Conservation (phyloP, 2,888 invertebrate genomes). For the Hypolimnas misippus region DNA sequence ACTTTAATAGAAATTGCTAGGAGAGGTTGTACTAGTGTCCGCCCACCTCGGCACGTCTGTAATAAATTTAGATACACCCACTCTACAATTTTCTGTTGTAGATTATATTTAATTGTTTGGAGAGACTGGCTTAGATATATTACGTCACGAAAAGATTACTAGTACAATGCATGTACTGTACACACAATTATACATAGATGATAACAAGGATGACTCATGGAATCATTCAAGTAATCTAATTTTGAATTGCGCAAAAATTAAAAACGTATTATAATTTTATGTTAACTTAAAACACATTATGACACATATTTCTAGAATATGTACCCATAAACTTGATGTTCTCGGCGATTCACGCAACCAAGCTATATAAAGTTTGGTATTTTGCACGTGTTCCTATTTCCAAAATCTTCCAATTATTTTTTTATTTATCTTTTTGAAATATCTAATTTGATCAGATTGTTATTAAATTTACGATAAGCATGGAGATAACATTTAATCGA, state of each 20-base stretch:
- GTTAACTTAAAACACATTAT: too few species aligned
- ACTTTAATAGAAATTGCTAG: slow-evolving; percentile 36
- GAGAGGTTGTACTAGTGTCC: slow-evolving; percentile 27
- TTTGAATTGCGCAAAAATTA: slow-evolving; percentile 9
- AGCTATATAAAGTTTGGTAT: neutral
- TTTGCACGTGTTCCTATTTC: neutral
- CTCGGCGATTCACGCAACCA: neutral
- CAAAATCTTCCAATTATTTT: neutral
- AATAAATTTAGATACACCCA: slow-evolving; percentile 63
- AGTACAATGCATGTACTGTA: slow-evolving; percentile 3
- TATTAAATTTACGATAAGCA: neutral
- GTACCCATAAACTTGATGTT: neutral
- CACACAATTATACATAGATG: neutral
- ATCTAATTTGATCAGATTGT: neutral
- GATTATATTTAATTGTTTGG: neutral
- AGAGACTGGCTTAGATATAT: neutral
- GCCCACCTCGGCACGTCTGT: slow-evolving; percentile 45
- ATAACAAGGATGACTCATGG: slow-evolving; percentile 5
- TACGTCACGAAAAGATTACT: slow-evolving; percentile 1
- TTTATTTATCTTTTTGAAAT: neutral
- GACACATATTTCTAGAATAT: too few species aligned
- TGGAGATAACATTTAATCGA: neutral
- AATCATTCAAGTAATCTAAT: slow-evolving; percentile 2
- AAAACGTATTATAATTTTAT: neutral
- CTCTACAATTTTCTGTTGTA: slow-evolving; percentile 34